Base-by-base conservation (phyloP, 2,888 invertebrate species). In the Eudemis profundana region DNA sequence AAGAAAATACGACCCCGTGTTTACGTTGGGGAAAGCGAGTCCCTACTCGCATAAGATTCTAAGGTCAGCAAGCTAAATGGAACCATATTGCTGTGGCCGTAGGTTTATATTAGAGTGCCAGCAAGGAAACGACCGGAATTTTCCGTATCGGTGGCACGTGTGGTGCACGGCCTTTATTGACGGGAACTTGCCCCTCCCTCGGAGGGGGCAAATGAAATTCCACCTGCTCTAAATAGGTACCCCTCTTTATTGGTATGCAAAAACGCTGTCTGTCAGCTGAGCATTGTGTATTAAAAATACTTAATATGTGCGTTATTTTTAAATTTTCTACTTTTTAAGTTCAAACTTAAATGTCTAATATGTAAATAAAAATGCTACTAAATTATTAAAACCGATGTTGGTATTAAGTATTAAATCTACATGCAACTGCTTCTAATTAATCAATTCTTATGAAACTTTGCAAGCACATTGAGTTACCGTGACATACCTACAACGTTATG, bases 111-210 rank as follows among this genome's bases (percentile, higher is more conserved):
- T 75, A 21, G 40, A 2, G 8, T 57, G 69, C 19, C 21, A 12
- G 8, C 2, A 21, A 14, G 42, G 53, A 73, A 74, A 78, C 72
- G 70, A 72, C 70, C 72, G 81, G 83, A 86, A 87, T 87, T 88
- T 87, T 86, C 87, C 84, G 84, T 82, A 83, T 86, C 82, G 83
- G 79, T 77, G 84, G 84, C 90, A 90, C 89, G 88, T 89, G 87
- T 89, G 90, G 84, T 84, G 84, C 86, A 82, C 78, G 79, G 85
- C 84, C 84, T 88, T 87, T 90, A 90, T 90, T 89, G 89, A 86
- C 83, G 88, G 77, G 78, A 80, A 81, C 78, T 79, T 73, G 78
- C 83, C 79, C 85, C 85, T 79, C 84, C 85, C 79, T 78, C 79
- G 69, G 67, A 42, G 70, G 80, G 78, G 81, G 82, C 78, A 82